Evolutionary conservation across 1,140 invertebrate genomes (phyloP).

Genomic region (Calycopis cecrops): DNA sequence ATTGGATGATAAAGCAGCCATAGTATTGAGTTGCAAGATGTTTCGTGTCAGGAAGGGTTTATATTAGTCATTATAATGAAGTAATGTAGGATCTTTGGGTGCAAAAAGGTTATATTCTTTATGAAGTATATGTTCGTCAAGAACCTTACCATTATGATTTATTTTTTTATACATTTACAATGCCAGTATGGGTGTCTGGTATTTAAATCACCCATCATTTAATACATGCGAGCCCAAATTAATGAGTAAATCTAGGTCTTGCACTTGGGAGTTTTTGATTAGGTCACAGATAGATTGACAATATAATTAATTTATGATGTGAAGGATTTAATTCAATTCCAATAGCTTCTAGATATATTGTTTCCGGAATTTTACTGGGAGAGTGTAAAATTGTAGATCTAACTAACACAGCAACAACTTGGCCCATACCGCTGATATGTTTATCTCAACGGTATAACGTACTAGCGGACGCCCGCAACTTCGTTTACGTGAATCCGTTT

Average conservation of each 20-base stretch:
- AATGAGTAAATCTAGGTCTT: not conserved
- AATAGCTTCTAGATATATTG: not conserved
- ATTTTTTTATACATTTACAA: not conserved
- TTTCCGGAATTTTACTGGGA: not conserved
- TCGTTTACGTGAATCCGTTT: too few relatives aligned
- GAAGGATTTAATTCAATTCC: not conserved
- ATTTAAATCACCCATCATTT: constrained; percentile 1
- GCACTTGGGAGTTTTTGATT: not conserved
- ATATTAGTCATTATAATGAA: constrained; percentile 4
- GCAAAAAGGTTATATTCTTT: constrained; percentile 2
- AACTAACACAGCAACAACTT: constrained; percentile 13
- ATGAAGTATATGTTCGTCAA: not conserved
- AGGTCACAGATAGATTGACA: not conserved
- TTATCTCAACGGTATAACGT: too few relatives aligned
- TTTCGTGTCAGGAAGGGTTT: constrained; percentile 1
- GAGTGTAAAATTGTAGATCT: not conserved
- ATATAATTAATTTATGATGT: not conserved
- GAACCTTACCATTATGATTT: constrained; percentile 3
- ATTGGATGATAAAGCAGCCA: not conserved
- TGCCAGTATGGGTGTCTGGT: constrained; percentile 2
- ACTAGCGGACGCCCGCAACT: too few relatives aligned
- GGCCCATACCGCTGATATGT: too few relatives aligned
- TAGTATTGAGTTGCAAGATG: not conserved
- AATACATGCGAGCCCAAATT: not conserved
- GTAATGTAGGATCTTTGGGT: not conserved